Evolutionary conservation across 92 coral and sea anemone genomes (phyloP), one percentile per base, ranked within the genome.

Genomic region (Umimayanthus kanabou): DNA sequence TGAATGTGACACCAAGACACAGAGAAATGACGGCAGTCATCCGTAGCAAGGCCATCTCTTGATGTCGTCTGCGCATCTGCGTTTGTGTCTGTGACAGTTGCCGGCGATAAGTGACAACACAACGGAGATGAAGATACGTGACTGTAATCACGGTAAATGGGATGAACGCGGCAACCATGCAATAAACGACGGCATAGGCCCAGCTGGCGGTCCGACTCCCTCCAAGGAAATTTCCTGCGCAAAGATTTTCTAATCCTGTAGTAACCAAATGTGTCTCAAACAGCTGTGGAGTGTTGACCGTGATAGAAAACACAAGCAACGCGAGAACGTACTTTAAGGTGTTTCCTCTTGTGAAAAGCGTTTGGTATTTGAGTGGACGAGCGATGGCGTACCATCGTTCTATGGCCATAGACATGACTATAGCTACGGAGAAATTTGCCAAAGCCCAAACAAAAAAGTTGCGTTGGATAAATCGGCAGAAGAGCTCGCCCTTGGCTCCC

Each of bases 301-400:
- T 20, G 73, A 67, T 81, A 50, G 85, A 81, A 66, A 81, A 81
- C 2, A 29, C 73, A 22, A 81, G 85, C n/a, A 81, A 66, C 9
- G 25, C 75, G 1, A 69, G 2, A 39, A 81, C 57, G n/a, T 37
- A 65, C 37, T 28, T 65, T 8, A 81, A 5, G 3, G 76, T 81
- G 57, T 81, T 81, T 42, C n/a, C 26, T 65, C 33, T 81, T n/a
- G 76, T 81, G 28, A 81, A 65, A 65, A 81, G 33, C 8, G 33
- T 9, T 40, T 81, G 85, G 11, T 81, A 81, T 26, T 81, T 65
- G 9, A 20, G 3, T 16, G 85, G 76, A 5, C 26, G 75, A 22
- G 85, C 75, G 30, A 81, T 81, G 0, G 85, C 85, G 33, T 81
- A 81, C 85, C 85, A 81, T 4, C 85, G 85, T 43, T 81, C 85